A percentile compares a stretch with the other conserved stretches of the same genome.
Evolutionary conservation across 2,888 invertebrate species (phyloP).

Genomic region (Troides aeacus): DNA sequence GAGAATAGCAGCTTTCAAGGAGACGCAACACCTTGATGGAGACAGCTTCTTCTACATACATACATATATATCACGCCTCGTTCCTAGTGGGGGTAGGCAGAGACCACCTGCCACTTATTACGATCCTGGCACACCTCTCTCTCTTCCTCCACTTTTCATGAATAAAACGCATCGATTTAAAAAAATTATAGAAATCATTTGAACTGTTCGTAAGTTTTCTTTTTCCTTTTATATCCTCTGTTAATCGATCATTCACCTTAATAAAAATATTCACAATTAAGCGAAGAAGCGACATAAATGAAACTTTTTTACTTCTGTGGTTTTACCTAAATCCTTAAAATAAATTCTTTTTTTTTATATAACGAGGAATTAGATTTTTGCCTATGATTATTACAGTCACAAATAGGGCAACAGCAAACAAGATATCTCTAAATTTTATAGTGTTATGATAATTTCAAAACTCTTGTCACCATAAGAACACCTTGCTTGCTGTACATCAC

Average conservation of each 20-base stretch:
- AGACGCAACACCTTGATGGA: too few relatives aligned
- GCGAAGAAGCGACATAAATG: constrained; percentile 17
- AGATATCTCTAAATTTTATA: neutral
- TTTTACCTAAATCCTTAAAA: constrained; percentile 14
- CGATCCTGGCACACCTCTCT: too few relatives aligned
- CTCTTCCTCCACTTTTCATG: too few relatives aligned
- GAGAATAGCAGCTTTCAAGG: too few relatives aligned
- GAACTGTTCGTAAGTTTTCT: neutral
- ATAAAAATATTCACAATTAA: constrained; percentile 8
- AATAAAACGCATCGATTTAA: too few relatives aligned
- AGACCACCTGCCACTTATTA: too few relatives aligned
- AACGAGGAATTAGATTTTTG: constrained; percentile 22
- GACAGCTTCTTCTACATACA: too few relatives aligned
- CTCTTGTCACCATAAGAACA: neutral
- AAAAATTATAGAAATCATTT: neutral
- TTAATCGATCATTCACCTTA: neutral
- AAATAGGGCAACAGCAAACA: neutral
- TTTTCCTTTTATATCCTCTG: neutral
- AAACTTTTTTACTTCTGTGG: constrained; percentile 10
- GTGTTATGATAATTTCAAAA: neutral
- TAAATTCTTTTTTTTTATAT: constrained; percentile 7
- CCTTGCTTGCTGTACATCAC: too few relatives aligned
- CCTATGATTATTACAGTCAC: constrained; percentile 8
- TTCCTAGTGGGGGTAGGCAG: too few relatives aligned
- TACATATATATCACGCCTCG: too few relatives aligned